phyloP scores from a whole-genome alignment of 2,888 invertebrate genomes.

The Trachelus iudaicus region DNA sequence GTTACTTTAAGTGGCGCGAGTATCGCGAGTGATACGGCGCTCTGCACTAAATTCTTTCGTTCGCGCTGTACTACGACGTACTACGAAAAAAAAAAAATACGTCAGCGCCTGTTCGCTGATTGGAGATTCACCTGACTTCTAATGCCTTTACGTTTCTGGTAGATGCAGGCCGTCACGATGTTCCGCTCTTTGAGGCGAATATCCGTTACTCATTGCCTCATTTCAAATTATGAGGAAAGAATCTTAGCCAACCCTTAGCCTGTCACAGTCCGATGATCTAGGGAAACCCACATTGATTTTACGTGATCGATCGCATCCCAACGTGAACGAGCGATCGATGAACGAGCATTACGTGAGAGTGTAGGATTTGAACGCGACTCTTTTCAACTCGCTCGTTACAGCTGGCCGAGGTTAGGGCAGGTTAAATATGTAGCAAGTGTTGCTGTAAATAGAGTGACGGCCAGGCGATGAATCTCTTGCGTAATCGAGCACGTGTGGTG shows the following conservation, averaged over 20 bases:
- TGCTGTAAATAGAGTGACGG: conserved; percentile 63
- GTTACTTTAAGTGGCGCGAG: neutral
- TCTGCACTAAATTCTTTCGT: neutral
- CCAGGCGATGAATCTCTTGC: conserved; percentile 53
- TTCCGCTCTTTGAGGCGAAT: neutral
- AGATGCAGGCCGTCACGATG: neutral
- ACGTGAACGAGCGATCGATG: neutral
- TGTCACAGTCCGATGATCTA: neutral
- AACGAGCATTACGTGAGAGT: neutral
- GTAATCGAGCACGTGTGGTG: conserved; percentile 60
- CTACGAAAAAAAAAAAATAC: neutral
- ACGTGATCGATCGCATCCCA: neutral
- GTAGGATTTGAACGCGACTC: neutral
- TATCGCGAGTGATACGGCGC: neutral
- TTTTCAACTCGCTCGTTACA: conserved; percentile 25
- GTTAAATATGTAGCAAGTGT: conserved; percentile 62
- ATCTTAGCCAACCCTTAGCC: neutral
- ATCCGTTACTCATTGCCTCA: neutral
- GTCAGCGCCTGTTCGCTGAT: neutral
- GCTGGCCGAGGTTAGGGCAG: conserved; percentile 56
- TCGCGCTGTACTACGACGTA: neutral
- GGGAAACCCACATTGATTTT: neutral
- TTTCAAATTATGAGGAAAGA: neutral
- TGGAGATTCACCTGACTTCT: neutral
- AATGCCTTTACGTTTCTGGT: neutral